These are phyloP conservation scores for Petrophora chlorosata DNA, from an alignment of 2,888 invertebrate species.

Conservation along the genomic window DNA sequence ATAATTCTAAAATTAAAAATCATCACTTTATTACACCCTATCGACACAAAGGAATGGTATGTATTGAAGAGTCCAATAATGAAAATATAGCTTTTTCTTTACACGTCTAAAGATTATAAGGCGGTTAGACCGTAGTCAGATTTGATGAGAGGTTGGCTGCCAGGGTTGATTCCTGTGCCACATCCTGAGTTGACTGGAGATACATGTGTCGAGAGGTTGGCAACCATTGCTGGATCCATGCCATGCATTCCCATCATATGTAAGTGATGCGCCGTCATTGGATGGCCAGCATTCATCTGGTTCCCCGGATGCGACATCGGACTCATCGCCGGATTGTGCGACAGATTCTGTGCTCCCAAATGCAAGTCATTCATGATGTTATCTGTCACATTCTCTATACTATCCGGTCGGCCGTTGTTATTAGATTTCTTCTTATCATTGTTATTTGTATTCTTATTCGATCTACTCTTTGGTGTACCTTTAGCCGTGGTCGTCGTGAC, in stretches of 20 bases:
- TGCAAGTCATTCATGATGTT: constrained; percentile 85
- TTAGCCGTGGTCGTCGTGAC: constrained; percentile 82
- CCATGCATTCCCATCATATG: constrained; percentile 79
- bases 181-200: constrained; percentile 81
- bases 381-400: constrained; percentile 86
- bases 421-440: constrained; percentile 81
- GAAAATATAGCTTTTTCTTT: constrained; percentile 76
- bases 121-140: constrained; percentile 95
- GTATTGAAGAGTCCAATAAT: constrained; percentile 67
- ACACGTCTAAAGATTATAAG: constrained; percentile 80
- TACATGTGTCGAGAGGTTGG: constrained; percentile 78
- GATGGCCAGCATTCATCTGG: constrained; percentile 79
- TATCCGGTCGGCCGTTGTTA: constrained; percentile 84
- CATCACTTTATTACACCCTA: constrained; percentile 79
- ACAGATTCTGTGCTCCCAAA: constrained; percentile 77
- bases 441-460: constrained; percentile 82
- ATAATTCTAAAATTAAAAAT: constrained; percentile 62
- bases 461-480: constrained; percentile 87
- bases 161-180: constrained; percentile 68
- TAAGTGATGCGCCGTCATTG: constrained; percentile 80
- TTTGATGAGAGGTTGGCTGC: constrained; percentile 87
- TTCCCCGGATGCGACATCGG: constrained; percentile 77
- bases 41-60: constrained; percentile 79
- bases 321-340: constrained; percentile 78
- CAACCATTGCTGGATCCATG: constrained; percentile 79